phyloP scores from a whole-genome alignment of 1,140 invertebrate species.

The Drosophila kikkawai region DNA sequence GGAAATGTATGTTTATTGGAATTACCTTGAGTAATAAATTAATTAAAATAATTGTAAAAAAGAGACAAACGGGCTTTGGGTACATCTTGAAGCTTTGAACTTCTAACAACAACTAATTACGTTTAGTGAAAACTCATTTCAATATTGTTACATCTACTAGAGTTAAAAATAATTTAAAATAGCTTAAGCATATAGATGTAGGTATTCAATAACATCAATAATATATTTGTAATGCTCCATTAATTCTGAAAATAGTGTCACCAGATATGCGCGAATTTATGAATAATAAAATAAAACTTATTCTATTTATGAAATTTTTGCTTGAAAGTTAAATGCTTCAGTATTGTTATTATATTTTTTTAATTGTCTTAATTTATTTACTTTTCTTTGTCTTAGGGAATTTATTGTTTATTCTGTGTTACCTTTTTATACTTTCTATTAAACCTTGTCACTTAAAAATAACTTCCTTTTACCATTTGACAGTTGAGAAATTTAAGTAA shows the following conservation, averaged over 20 bases:
- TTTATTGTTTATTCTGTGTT: background rate
- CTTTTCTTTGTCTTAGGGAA: background rate
- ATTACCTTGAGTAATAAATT: background rate
- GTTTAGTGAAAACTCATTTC: background rate
- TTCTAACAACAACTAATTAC: background rate
- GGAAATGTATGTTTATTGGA: background rate
- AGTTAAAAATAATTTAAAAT: background rate
- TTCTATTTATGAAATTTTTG: background rate
- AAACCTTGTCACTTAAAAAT: background rate
- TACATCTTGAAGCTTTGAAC: background rate
- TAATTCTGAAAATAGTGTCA: background rate
- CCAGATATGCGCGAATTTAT: background rate
- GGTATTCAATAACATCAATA: background rate
- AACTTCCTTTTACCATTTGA: background rate
- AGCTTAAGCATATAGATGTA: background rate
- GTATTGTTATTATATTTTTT: no score
- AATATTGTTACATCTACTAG: background rate
- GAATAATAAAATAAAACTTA: background rate
- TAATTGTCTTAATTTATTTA: background rate
- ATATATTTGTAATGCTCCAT: conserved; percentile 4
- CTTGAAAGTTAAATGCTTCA: no score
- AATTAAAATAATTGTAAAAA: background rate
- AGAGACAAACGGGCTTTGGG: background rate
- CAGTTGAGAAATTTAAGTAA: background rate
- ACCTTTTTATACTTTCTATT: background rate